Evolutionary conservation across 2,888 invertebrate genomes (phyloP).

Genomic region (Stenodera caucasica): DNA sequence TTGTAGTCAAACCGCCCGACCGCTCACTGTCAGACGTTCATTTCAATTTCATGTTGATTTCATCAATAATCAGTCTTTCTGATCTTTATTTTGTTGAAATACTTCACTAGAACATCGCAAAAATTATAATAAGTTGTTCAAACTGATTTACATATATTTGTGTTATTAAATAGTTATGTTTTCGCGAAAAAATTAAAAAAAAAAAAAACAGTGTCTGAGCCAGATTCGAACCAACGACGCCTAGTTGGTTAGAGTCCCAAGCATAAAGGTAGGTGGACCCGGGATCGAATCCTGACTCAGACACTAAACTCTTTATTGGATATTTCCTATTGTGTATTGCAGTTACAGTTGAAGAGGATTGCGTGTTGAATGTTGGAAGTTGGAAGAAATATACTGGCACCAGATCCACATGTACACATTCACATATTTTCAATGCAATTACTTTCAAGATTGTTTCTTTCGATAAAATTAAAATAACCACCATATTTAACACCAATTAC

Average conservation of each 20-base stretch:
- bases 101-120: conserved; percentile 29
- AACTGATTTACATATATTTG: no score
- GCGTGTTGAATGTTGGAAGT: conserved; percentile 13
- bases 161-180: no score
- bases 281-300: no score
- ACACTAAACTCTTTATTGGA: no score
- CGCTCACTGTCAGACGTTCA: conserved; percentile 39
- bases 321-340: no score
- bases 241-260: no score
- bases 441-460: conserved; percentile 18
- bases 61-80: conserved; percentile 41
- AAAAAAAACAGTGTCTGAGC: conserved; percentile 14
- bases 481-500: conserved; percentile 30
- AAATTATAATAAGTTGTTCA: no score
- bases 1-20: conserved; percentile 44
- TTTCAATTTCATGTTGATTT: conserved; percentile 41
- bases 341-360: conserved; percentile 2
- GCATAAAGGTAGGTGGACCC: no score
- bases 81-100: conserved; percentile 38
- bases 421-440: conserved; percentile 19
- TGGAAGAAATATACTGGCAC: not conserved
- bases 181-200: no score
- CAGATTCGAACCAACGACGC: no score
- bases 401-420: not conserved
- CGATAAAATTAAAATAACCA: conserved; percentile 20